A percentile compares a stretch with the other conserved stretches of the same genome.
Evolutionary conservation across 2,888 invertebrate genomes (phyloP).

Genomic region (Heliconius cydno): DNA sequence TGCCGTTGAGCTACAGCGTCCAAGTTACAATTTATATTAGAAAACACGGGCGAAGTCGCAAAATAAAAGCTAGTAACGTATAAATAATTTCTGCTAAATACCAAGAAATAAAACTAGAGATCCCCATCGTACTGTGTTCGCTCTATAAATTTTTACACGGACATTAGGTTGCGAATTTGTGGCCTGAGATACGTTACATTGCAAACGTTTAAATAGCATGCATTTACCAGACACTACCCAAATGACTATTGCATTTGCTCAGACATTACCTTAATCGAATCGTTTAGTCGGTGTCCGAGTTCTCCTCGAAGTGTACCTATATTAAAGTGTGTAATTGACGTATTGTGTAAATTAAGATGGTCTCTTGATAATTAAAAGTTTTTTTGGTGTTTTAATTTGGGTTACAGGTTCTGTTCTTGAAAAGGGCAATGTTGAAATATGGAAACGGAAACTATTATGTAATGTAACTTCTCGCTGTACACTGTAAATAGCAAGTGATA

Average conservation of each 20-base stretch:
- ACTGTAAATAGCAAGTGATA: neutral
- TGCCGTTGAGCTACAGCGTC: too few relatives aligned
- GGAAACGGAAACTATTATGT: neutral
- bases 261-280: slow-evolving; percentile 46
- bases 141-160: slow-evolving; percentile 43
- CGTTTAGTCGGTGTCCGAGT: slow-evolving; percentile 41
- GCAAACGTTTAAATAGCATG: slow-evolving; percentile 39
- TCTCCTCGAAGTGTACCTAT: slow-evolving; percentile 41
- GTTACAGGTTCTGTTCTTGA: neutral
- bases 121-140: slow-evolving; percentile 32
- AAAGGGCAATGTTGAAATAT: neutral
- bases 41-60: too few relatives aligned
- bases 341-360: neutral
- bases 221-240: slow-evolving; percentile 41
- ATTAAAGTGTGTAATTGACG: slow-evolving; percentile 34
- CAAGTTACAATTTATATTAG: too few relatives aligned
- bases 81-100: neutral
- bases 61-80: too few relatives aligned
- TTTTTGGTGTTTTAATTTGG: neutral
- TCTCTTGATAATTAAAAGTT: neutral
- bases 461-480: neutral
- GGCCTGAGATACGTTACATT: slow-evolving; percentile 42
- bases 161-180: slow-evolving; percentile 40
- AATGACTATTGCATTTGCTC: slow-evolving; percentile 45
- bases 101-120: slow-evolving; percentile 8